These are phyloP conservation scores for Ranitomeya imitator DNA, from an alignment of 2,113 vertebrate genomes.

Conservation along the genomic window DNA sequence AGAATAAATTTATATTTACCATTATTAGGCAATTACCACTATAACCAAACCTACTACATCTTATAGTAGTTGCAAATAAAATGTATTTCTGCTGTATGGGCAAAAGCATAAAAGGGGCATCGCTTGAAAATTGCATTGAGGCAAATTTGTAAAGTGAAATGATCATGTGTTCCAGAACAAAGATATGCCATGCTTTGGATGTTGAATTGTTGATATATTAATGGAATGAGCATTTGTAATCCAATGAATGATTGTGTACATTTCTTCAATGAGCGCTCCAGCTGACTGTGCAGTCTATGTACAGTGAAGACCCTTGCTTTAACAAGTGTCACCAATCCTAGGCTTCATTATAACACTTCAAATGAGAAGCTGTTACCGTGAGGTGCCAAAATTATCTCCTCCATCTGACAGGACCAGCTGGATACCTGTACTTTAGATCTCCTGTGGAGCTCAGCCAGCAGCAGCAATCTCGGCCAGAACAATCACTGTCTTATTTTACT, in stretches of 20 bases:
- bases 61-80: neutral
- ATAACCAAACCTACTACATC: neutral
- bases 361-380: constrained; percentile 30
- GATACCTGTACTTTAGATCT: constrained; percentile 35
- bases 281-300: constrained; percentile 21
- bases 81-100: neutral
- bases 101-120: neutral
- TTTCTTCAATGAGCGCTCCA: constrained; percentile 10
- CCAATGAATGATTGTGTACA: neutral
- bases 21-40: neutral
- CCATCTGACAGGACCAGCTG: constrained; percentile 47
- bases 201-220: neutral
- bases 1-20: too few relatives aligned
- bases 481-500: constrained; percentile 15
- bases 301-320: constrained; percentile 3
- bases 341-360: constrained; percentile 53
- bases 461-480: constrained; percentile 35
- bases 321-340: constrained; percentile 36
- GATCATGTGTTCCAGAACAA: neutral
- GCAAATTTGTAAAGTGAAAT: neutral
- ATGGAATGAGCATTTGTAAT: constrained; percentile 16
- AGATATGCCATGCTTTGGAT: neutral
- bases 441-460: constrained; percentile 24
- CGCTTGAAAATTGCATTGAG: neutral
- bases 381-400: constrained; percentile 53